These are phyloP conservation scores for Ascidia mentula DNA, from an alignment of 23 tunicate genomes.

Conservation along the genomic window DNA sequence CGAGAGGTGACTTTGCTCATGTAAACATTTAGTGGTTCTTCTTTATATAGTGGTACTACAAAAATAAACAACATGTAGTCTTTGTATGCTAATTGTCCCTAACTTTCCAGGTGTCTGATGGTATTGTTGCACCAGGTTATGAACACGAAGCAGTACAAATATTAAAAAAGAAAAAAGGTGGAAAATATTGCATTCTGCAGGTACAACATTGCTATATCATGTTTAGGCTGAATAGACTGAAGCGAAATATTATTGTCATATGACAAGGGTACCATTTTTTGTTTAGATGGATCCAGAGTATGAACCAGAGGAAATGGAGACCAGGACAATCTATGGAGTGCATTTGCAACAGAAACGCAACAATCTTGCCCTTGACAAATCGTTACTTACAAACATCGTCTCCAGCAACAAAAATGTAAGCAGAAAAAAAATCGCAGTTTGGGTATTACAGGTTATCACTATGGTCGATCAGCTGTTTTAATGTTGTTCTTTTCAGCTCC, in stretches of 20 bases:
- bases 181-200: constrained; percentile 75
- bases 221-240: too few relatives aligned
- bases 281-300: constrained; percentile 74
- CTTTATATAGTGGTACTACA: too few relatives aligned
- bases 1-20: constrained; percentile 90
- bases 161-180: constrained; percentile 63
- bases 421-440: background rate
- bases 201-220: constrained; percentile 1
- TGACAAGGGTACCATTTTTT: background rate
- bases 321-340: constrained; percentile 62
- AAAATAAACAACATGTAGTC: too few relatives aligned
- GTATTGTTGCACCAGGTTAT: constrained; percentile 84
- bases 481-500: constrained; percentile 34
- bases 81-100: too few relatives aligned
- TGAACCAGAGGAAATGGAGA: constrained; percentile 70
- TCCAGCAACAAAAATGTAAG: constrained; percentile 48
- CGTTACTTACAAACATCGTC: constrained; percentile 46
- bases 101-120: constrained; percentile 73
- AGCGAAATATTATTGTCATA: too few relatives aligned
- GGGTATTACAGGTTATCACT: background rate
- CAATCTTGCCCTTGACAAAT: constrained; percentile 24
- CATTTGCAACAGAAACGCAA: constrained; percentile 70
- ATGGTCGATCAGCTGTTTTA: background rate
- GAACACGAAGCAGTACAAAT: constrained; percentile 48
- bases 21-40: too few relatives aligned